Evolutionary conservation across 2,888 invertebrate genomes (phyloP).

Genomic region (Imbricaverruca yamaguchii): DNA sequence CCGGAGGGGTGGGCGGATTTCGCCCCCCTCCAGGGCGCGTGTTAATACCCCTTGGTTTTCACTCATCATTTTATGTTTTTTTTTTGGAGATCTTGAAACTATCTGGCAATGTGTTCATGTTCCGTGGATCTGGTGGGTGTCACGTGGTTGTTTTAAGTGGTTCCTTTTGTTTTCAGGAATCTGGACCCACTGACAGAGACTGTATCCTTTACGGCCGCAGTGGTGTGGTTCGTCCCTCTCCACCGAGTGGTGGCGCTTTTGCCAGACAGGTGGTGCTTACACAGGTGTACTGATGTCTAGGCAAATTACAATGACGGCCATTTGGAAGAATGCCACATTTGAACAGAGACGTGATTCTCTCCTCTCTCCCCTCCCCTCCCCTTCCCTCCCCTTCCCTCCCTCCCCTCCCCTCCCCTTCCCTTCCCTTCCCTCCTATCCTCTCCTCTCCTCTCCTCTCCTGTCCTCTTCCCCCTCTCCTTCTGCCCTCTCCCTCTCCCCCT

Average conservation of each 20-base stretch:
- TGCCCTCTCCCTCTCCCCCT: no score
- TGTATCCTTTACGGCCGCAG: neutral
- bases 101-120: neutral
- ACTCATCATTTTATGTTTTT: neutral
- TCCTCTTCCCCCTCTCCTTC: no score
- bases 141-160: neutral
- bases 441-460: no score
- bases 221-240: no score
- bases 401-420: no score
- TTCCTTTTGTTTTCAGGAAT: conserved; percentile 23
- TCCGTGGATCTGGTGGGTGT: neutral
- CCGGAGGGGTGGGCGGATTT: no score
- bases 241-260: no score
- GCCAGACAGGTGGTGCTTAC: neutral
- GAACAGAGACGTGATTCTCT: neutral
- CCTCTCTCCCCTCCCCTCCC: no score
- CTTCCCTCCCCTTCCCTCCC: no score
- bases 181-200: conserved; percentile 96
- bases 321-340: neutral
- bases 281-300: neutral
- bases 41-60: neutral
- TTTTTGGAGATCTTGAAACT: neutral
- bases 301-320: neutral
- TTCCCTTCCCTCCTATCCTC: no score
- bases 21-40: no score